Conservation (phyloP, 2,797 vertebrate genomes). For the Enteromius thamalakanensis region DNA sequence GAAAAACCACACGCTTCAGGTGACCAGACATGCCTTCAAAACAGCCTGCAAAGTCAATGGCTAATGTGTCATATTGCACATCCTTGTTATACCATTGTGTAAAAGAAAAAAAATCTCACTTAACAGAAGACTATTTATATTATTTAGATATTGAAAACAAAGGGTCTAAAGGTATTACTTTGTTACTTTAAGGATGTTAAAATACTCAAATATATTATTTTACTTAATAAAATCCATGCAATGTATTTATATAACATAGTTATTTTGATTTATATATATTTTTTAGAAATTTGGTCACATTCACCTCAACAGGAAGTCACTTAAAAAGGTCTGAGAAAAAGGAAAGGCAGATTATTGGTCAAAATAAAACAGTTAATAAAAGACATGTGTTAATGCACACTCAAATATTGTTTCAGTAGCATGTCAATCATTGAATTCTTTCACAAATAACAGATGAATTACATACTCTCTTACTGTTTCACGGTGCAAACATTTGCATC, state of each 20-base stretch:
- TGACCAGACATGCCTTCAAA: not conserved
- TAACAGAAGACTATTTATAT: not conserved
- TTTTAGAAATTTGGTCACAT: not conserved
- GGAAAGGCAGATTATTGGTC: not conserved
- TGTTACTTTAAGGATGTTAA: not conserved
- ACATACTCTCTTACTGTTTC: not conserved
- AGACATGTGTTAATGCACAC: not conserved
- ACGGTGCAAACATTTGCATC: not conserved
- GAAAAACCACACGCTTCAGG: not conserved
- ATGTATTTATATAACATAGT: not conserved
- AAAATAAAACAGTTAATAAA: not conserved
- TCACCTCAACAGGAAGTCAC: not conserved
- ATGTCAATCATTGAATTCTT: not conserved
- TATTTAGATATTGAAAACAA: not conserved
- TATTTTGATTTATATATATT: not conserved
- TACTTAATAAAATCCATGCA: not conserved
- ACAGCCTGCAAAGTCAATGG: not conserved
- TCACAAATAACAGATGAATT: not conserved
- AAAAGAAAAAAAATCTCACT: not conserved
- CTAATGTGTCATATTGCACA: not conserved
- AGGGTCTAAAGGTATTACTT: not conserved
- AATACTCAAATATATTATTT: not conserved
- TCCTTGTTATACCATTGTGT: not conserved
- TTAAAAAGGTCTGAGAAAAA: not conserved
- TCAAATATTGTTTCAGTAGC: not conserved